Percentiles rank a stretch among this genome's conserved stretches.
Evolutionary conservation across 2,113 vertebrate species (phyloP).

Genomic region (Gymnarchus niloticus): DNA sequence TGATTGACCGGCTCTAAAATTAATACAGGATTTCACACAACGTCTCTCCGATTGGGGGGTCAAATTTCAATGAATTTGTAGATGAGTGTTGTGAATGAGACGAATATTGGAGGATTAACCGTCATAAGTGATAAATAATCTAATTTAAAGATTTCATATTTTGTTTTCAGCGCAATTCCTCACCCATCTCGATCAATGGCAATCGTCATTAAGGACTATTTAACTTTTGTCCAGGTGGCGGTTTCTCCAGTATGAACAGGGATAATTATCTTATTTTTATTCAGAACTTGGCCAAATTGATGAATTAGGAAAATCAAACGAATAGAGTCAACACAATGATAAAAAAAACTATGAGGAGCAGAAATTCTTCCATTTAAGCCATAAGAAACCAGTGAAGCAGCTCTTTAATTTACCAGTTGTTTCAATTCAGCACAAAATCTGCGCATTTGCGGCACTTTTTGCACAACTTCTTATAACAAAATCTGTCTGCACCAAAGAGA

Average conservation of each 20-base stretch:
- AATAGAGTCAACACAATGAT: slow-evolving; percentile 50
- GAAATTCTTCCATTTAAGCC: slow-evolving; percentile 58
- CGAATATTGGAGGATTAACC: slow-evolving; percentile 37
- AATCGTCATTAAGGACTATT: slow-evolving; percentile 8
- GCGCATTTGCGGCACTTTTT: slow-evolving; percentile 53
- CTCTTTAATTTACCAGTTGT: slow-evolving; percentile 61
- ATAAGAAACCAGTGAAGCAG: slow-evolving; percentile 59
- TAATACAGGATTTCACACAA: slow-evolving; percentile 29
- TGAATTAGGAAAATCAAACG: slow-evolving; percentile 34
- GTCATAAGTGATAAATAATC: slow-evolving; percentile 31
- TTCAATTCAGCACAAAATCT: slow-evolving; percentile 65
- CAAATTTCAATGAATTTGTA: slow-evolving; percentile 4
- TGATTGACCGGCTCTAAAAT: slow-evolving; percentile 30
- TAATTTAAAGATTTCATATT: slow-evolving; percentile 19
- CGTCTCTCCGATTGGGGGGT: slow-evolving; percentile 37
- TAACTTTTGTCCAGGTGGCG: slow-evolving; percentile 20
- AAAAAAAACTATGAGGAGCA: slow-evolving; percentile 50
- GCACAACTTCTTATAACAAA: slow-evolving; percentile 59
- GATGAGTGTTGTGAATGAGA: not conserved
- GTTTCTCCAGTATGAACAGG: slow-evolving; percentile 41
- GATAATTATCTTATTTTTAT: slow-evolving; percentile 47
- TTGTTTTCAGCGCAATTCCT: slow-evolving; percentile 2
- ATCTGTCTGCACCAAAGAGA: slow-evolving; percentile 54
- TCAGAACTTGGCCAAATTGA: slow-evolving; percentile 34
- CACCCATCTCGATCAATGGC: slow-evolving; percentile 23